Evolutionary conservation across 2,888 invertebrate genomes (phyloP).

Genomic region (Eilema depressum): DNA sequence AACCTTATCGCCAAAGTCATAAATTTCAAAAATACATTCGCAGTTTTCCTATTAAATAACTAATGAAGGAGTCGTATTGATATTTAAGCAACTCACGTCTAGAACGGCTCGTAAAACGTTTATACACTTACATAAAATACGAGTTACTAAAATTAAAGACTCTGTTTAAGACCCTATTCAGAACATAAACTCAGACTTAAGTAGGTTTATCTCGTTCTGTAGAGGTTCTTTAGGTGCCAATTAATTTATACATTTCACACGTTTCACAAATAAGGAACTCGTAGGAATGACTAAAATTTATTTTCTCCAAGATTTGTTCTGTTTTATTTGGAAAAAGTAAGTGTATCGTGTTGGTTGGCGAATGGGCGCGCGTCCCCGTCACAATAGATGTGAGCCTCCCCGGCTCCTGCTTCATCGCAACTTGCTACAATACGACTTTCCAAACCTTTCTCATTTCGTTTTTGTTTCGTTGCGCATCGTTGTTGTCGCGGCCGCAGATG

Average conservation of each 20-base stretch:
- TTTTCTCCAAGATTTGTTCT: conserved; percentile 9
- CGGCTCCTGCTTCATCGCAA: conserved; percentile 69
- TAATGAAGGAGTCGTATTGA: conserved; percentile 63
- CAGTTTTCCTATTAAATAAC: conserved; percentile 39
- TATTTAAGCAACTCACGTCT: conserved; percentile 74
- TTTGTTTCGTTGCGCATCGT: conserved; percentile 74
- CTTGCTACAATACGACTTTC: conserved; percentile 79
- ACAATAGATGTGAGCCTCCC: conserved; percentile 57
- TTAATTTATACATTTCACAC: conserved; percentile 45
- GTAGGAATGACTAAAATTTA: conserved; percentile 17
- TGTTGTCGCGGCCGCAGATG: conserved; percentile 79
- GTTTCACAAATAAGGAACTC: conserved; percentile 28
- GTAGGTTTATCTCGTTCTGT: conserved; percentile 57
- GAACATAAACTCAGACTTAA: conserved; percentile 63
- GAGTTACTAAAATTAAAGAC: conserved; percentile 72
- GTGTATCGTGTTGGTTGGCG: conserved; percentile 8
- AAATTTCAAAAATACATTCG: conserved; percentile 29
- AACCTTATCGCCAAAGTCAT: background rate
- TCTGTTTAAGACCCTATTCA: conserved; percentile 69
- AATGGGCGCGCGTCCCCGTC: conserved; percentile 20
- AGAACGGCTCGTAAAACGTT: conserved; percentile 74
- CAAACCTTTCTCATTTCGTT: conserved; percentile 85
- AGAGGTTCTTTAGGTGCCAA: conserved; percentile 49
- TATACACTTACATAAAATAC: conserved; percentile 72
- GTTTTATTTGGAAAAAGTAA: conserved; percentile 28